Evolutionary conservation across 2,113 vertebrate species (phyloP).

Genomic region (Sialia sialis): DNA sequence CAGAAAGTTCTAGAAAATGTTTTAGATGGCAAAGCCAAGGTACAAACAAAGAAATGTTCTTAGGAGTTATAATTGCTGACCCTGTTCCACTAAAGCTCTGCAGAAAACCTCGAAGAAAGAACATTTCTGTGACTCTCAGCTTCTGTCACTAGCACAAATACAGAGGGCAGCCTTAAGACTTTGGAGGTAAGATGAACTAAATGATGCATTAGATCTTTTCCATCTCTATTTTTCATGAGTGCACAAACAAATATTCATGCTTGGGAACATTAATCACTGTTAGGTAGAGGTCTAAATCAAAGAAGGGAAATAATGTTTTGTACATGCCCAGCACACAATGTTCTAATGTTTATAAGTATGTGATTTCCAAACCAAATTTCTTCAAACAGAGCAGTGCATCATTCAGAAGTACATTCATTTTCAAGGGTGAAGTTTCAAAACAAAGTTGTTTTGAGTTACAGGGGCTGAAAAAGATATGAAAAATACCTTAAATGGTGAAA

Average conservation of each 20-base stretch:
- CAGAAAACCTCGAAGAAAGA: not conserved
- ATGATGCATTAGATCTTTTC: not conserved
- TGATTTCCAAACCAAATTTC: slow-evolving; percentile 61
- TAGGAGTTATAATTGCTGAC: not conserved
- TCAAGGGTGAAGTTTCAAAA: slow-evolving; percentile 24
- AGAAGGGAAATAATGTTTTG: not conserved
- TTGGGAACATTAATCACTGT: slow-evolving; percentile 22
- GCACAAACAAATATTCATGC: slow-evolving; percentile 17
- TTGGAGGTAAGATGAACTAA: not conserved
- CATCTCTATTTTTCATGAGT: slow-evolving; percentile 16
- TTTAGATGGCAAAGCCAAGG: not conserved
- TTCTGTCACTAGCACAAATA: not conserved
- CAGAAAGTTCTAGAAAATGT: not conserved
- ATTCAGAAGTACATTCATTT: not conserved
- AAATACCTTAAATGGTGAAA: not conserved
- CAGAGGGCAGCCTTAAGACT: not conserved
- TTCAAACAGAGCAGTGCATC: slow-evolving; percentile 37
- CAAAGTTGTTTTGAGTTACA: slow-evolving; percentile 13
- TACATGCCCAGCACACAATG: slow-evolving; percentile 13
- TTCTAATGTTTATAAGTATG: slow-evolving; percentile 37
- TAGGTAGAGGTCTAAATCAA: slow-evolving; percentile 30
- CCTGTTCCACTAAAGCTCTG: not conserved
- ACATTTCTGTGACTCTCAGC: not conserved
- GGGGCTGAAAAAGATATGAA: not conserved
- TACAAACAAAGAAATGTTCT: not conserved